Evolutionary conservation across 2,888 invertebrate genomes (phyloP), one percentile per base, ranked within the genome.

Genomic region (Parnassius apollo): DNA sequence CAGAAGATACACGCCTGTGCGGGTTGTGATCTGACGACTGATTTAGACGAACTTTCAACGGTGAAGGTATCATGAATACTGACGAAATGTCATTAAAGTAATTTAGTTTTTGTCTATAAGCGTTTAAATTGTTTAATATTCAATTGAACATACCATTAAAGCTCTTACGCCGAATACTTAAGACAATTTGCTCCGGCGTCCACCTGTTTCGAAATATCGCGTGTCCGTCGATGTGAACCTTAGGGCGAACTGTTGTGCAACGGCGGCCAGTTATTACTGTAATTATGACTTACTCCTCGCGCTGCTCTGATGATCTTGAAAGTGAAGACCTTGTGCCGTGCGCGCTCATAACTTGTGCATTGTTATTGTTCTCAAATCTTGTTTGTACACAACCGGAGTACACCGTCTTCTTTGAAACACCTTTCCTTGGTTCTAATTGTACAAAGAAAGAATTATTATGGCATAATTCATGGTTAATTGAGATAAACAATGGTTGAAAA

Each of bases 251-350:
- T 69, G 81, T 89, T 88, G 88, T 79, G 85, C 85, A 87, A 88
- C 78, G 75, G 71, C 68, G 63, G 75, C 70, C 67, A 63, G 67
- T 82, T 83, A 88, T 88, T 88, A 88, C 86, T 75, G 85, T 85
- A 89, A 90, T 91, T 90, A 91, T 85, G 77, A 80, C 77, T 79
- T 77, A 81, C 81, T 82, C 80, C 77, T 77, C 81, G 85, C 75
- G 77, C 73, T 85, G 86, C 85, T 90, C 90, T 80, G 89, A 72
- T 91, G 91, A 88, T 91, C 91, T 91, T 91, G 91, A 91, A 91
- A 91, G 91, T 86, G 88, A 91, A 84, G 88, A 85, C 91, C 89
- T 90, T 87, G 70, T 71, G 76, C 18, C 13, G 49, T 13, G 49
- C 78, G 80, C 81, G 77, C 74, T 77, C 77, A 77, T 75, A 80